Base-by-base conservation (phyloP, 2,888 invertebrate genomes). In the Emmelina monodactyla region DNA sequence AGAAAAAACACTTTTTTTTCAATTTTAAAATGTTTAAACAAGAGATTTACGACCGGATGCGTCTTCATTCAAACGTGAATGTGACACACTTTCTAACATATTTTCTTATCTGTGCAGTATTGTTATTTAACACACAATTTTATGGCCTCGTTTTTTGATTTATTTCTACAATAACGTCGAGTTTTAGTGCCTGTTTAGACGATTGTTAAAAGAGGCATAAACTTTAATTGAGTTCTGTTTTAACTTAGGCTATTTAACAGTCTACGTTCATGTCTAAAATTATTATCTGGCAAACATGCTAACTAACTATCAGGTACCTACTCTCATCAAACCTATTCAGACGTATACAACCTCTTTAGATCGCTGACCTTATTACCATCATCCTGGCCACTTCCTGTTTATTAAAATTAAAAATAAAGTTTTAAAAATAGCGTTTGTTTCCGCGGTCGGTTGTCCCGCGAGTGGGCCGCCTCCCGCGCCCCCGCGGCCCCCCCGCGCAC, bases 401-500 rank as follows among this genome's bases (percentile, higher is more conserved):
- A n/a, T n/a, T n/a, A n/a, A n/a, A n/a, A n/a, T n/a, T n/a, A n/a
- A n/a, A n/a, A n/a, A n/a, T n/a, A n/a, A n/a, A n/a, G n/a, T n/a
- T 19, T 41, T 40, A 32, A 45, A 43, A 47, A 51, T 46, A 44
- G 47, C 19, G 9, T 19, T 19, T 19, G 50, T 49, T 53, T 53
- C 51, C 47, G 32, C 43, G 55, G 66, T 57, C 53, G 44, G 50
- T 32, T 36, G 29, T 13, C 40, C 46, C 41, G 41, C 48, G 45
- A 53, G 51, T 62, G 69, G 73, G 41, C 57, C 57, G 71, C 68
- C 76, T 79, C 70, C 79, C 75, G 78, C 76, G 69, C 76, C 79
- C 78, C 78, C 78, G 75, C 72, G 75, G 72, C 75, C 72, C 72
- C 58, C 76, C 64, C 55, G 50, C 55, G 66, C 70, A 63, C 71